Conservation (phyloP, 2,113 vertebrate genomes). For the Cettia cetti region DNA sequence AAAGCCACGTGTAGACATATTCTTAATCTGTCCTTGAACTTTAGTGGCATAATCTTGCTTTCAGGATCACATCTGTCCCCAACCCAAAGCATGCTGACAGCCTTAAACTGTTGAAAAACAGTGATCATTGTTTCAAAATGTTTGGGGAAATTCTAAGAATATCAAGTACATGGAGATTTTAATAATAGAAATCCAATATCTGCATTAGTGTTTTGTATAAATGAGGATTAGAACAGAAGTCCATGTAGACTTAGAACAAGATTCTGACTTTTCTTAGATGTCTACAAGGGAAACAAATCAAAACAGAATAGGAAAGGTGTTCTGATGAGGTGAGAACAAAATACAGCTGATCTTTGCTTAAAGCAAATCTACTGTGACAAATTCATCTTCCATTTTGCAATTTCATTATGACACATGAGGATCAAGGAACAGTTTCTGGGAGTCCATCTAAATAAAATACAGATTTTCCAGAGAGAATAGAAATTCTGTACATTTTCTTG, state of each 20-base stretch:
- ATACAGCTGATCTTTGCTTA: not conserved
- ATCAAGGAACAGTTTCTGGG: not conserved
- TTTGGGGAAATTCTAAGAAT: not conserved
- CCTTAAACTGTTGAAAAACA: constrained; percentile 39
- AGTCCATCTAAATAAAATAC: not conserved
- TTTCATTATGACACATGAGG: not conserved
- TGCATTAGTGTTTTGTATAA: not conserved
- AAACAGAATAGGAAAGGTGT: not conserved
- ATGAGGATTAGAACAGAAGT: not conserved
- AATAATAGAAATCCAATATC: not conserved
- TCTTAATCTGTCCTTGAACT: constrained; percentile 2
- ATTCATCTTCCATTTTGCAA: not conserved
- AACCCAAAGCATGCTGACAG: not conserved
- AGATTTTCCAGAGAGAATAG: not conserved
- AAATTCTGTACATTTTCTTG: not conserved
- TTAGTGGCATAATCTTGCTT: not conserved
- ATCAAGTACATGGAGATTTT: not conserved
- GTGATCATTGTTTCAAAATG: not conserved
- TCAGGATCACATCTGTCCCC: not conserved
- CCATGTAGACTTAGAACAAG: not conserved
- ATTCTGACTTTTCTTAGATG: not conserved
- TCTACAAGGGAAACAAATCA: not conserved
- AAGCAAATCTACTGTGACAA: not conserved
- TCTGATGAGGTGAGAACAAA: not conserved
- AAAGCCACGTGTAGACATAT: not conserved